A percentile compares a stretch with the other conserved stretches of the same genome.
phyloP scores from a whole-genome alignment of 64 coral and sea anemone genomes.

The Actinia equina region DNA sequence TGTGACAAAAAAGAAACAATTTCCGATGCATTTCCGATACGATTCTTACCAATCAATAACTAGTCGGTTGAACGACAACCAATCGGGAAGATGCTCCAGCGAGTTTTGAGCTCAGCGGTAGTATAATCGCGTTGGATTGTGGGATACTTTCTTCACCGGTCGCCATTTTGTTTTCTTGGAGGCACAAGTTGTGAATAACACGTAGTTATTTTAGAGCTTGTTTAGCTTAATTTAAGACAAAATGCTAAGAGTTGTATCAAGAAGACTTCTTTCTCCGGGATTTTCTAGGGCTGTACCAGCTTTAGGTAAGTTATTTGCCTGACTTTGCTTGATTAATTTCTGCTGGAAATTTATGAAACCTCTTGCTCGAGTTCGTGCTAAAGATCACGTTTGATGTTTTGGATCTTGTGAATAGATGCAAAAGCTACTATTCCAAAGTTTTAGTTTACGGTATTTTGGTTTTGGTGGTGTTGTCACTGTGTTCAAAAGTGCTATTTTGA shows the following conservation, averaged over 20 bases:
- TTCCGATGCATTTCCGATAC: no score
- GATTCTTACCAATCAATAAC: not conserved
- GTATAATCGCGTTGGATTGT: slow-evolving; percentile 24
- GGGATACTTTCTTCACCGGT: not conserved
- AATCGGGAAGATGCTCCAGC: slow-evolving; percentile 11
- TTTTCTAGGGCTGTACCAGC: slow-evolving; percentile 28
- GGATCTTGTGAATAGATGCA: not conserved
- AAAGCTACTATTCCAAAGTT: no score
- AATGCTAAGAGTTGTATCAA: slow-evolving; percentile 63
- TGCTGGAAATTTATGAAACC: not conserved
- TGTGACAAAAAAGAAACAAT: not conserved
- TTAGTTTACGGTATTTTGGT: no score
- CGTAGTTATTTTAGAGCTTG: not conserved
- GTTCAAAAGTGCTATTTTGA: no score
- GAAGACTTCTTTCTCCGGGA: slow-evolving; percentile 49
- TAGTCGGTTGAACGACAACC: not conserved
- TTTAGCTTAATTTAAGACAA: not conserved
- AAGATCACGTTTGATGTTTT: not conserved
- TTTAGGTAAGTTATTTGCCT: slow-evolving; percentile 36
- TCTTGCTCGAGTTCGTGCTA: not conserved
- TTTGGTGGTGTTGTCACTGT: no score
- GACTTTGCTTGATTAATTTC: not conserved
- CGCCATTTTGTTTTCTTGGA: slow-evolving; percentile 60
- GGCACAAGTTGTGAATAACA: not conserved
- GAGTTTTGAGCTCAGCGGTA: not conserved